These are phyloP conservation scores for Sebastolobus alascanus DNA, from an alignment of 2,797 vertebrate genomes.

Conservation along the genomic window DNA sequence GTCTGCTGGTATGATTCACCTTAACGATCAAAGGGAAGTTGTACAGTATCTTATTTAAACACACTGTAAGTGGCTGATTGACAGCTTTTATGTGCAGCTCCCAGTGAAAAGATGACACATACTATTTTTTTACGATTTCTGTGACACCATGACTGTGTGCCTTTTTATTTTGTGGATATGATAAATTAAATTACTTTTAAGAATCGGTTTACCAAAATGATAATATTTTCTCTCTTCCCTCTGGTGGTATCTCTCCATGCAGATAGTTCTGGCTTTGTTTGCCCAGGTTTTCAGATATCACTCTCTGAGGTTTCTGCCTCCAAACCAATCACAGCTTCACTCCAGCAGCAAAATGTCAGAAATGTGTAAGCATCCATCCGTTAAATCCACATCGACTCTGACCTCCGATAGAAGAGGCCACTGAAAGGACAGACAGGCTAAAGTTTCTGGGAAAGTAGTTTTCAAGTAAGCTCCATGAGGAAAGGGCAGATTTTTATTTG, in stretches of 20 bases:
- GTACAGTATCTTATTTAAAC: background rate
- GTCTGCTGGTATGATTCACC: background rate
- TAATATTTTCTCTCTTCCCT: background rate
- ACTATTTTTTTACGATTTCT: background rate
- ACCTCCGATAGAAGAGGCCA: background rate
- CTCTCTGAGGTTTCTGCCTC: background rate
- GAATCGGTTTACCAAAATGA: background rate
- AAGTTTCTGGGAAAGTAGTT: background rate
- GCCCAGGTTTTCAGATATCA: background rate
- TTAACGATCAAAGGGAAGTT: background rate
- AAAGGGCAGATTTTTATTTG: background rate
- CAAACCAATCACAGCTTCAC: background rate
- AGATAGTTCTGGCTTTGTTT: background rate
- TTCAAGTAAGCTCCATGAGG: background rate
- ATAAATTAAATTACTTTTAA: background rate
- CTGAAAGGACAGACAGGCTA: background rate
- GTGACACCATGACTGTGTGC: background rate
- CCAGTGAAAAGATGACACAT: background rate
- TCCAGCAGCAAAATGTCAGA: conserved; percentile 6
- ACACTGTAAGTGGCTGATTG: background rate
- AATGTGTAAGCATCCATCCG: background rate
- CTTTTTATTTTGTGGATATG: background rate
- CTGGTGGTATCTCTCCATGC: background rate
- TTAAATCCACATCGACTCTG: background rate
- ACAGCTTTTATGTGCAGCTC: background rate